A percentile compares a stretch with the other conserved stretches of the same genome.
Conservation (phyloP, 2,888 invertebrate genomes). For the Anthophora plumipes region DNA sequence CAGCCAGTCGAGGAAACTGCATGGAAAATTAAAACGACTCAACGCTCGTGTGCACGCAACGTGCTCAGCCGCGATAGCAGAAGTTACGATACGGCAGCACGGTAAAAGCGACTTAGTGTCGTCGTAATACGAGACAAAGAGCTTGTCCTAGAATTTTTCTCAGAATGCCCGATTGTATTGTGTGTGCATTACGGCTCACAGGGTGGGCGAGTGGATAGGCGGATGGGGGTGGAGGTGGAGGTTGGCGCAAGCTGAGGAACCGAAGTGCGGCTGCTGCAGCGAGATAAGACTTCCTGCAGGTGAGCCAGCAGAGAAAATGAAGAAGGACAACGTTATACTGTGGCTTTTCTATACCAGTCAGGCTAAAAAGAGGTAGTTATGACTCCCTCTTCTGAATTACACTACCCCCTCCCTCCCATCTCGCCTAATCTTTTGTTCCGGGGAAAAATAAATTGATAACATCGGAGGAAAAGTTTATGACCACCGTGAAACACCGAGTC, state of each 20-base stretch:
- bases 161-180: slow-evolving; percentile 48
- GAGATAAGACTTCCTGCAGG: slow-evolving; percentile 68
- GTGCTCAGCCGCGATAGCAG: background rate
- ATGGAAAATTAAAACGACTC: background rate
- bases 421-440: background rate
- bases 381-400: slow-evolving; percentile 54
- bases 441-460: slow-evolving; percentile 66
- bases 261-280: slow-evolving; percentile 61
- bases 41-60: too few relatives aligned
- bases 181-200: slow-evolving; percentile 25
- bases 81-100: background rate
- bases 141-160: slow-evolving; percentile 52
- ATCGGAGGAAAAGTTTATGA: slow-evolving; percentile 52
- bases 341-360: slow-evolving; percentile 35
- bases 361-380: slow-evolving; percentile 44
- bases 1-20: background rate
- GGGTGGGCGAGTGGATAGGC: too few relatives aligned
- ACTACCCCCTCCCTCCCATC: slow-evolving; percentile 12
- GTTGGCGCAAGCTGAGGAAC: slow-evolving; percentile 27
- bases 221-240: background rate
- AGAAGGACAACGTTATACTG: slow-evolving; percentile 44
- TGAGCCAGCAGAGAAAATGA: slow-evolving; percentile 55
- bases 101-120: slow-evolving; percentile 14
- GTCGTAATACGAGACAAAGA: slow-evolving; percentile 16
- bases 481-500: slow-evolving; percentile 47